Percentiles rank a stretch among this genome's conserved stretches.
phyloP scores from a whole-genome alignment of 2,888 invertebrate genomes.

The Agonopterix arenella region DNA sequence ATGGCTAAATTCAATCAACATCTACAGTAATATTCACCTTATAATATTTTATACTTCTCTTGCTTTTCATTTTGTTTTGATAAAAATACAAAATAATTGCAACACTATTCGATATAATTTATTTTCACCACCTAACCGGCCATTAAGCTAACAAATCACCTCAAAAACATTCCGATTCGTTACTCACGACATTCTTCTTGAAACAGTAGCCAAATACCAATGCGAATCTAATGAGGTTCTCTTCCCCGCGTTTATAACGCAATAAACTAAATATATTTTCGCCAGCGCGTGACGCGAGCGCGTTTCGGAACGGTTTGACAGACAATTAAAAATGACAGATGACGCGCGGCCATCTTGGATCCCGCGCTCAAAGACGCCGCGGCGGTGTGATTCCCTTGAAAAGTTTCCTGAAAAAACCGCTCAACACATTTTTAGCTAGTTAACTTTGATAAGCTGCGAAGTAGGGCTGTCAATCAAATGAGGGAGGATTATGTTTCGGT shows the following conservation, averaged over 20 bases:
- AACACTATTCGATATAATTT: too few relatives aligned
- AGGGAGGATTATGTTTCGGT: too few relatives aligned
- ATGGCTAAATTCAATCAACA: too few relatives aligned
- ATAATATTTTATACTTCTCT: too few relatives aligned
- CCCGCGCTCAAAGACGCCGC: slow-evolving; percentile 34
- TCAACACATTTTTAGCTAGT: slow-evolving; percentile 55
- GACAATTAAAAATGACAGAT: slow-evolving; percentile 76
- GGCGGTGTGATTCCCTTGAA: slow-evolving; percentile 18
- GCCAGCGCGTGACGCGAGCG: slow-evolving; percentile 8
- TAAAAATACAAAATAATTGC: too few relatives aligned
- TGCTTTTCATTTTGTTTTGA: too few relatives aligned
- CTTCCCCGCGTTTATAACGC: slow-evolving; percentile 59
- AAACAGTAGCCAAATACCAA: slow-evolving; percentile 29
- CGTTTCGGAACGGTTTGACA: slow-evolving; percentile 58
- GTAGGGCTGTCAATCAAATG: slow-evolving; percentile 39
- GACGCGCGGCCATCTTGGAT: slow-evolving; percentile 40
- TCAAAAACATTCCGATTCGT: not conserved
- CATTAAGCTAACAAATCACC: too few relatives aligned
- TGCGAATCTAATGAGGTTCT: slow-evolving; percentile 50
- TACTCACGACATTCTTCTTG: not conserved
- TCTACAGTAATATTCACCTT: too few relatives aligned
- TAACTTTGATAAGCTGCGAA: slow-evolving; percentile 38
- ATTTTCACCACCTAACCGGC: too few relatives aligned
- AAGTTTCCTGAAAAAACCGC: slow-evolving; percentile 36
- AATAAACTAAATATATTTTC: slow-evolving; percentile 70